phyloP scores from a whole-genome alignment of 2,113 vertebrate genomes.

The Galeopterus variegatus region DNA sequence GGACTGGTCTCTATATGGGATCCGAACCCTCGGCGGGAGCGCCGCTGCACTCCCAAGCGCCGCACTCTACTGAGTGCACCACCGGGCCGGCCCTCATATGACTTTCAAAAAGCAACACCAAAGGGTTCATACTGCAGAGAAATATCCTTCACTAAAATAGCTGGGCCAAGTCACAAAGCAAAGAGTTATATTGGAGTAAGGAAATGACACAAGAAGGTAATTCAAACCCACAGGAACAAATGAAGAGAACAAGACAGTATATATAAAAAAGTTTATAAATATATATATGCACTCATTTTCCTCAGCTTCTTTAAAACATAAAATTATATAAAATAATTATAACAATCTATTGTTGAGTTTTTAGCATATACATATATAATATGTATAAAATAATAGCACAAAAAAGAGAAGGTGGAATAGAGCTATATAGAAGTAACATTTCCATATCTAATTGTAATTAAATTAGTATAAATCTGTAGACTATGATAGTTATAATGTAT shows the following conservation, averaged over 20 bases:
- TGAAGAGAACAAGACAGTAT: neutral
- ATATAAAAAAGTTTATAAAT: neutral
- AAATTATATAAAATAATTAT: neutral
- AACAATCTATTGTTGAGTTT: neutral
- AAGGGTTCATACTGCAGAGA: neutral
- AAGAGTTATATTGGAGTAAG: neutral
- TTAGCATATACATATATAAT: neutral
- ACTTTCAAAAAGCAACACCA: neutral
- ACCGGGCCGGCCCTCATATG: too few relatives aligned
- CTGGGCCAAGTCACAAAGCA: neutral
- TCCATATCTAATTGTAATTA: neutral
- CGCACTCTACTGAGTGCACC: too few relatives aligned
- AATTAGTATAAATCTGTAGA: neutral
- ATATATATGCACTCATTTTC: neutral
- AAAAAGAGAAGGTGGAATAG: neutral
- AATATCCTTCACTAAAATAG: neutral
- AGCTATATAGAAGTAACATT: neutral
- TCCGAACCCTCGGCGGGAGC: too few relatives aligned
- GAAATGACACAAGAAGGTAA: neutral
- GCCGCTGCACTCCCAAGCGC: too few relatives aligned
- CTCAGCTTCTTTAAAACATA: conserved; percentile 10
- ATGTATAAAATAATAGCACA: neutral
- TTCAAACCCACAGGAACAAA: neutral
- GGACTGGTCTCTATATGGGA: too few relatives aligned
- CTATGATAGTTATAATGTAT: neutral